These are phyloP conservation scores for Triplophysa yarkandensis DNA, from an alignment of 2,797 vertebrate species.

Conservation along the genomic window DNA sequence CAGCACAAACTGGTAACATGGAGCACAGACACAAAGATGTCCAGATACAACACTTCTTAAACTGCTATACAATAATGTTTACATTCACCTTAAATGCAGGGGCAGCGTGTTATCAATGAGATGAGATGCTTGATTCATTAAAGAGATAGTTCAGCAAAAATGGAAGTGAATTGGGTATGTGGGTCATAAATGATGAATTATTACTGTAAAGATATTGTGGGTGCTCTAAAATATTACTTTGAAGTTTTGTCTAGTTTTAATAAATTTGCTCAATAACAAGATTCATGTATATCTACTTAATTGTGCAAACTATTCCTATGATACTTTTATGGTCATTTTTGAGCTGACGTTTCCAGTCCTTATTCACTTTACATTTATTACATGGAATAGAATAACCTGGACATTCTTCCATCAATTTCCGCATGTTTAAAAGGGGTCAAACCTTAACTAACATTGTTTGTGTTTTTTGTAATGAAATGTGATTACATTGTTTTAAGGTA, in stretches of 20 bases:
- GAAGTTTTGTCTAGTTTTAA: no score
- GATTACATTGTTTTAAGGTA: no score
- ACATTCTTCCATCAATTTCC: background rate
- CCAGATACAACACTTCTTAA: slow-evolving; percentile 22
- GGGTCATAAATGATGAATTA: no score
- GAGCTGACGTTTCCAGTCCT: background rate
- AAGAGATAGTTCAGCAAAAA: slow-evolving; percentile 5
- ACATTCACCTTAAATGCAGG: slow-evolving; percentile 20
- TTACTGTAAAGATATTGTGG: no score
- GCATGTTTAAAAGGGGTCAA: no score
- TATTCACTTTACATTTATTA: background rate
- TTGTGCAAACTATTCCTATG: background rate
- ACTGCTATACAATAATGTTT: slow-evolving; percentile 30
- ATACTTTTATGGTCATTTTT: background rate
- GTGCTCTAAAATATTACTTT: no score
- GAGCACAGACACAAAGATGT: slow-evolving; percentile 9
- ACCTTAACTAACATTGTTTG: no score
- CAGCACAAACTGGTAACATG: slow-evolving; percentile 10
- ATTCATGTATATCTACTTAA: no score
- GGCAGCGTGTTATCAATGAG: slow-evolving; percentile 10
- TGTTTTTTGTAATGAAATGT: no score
- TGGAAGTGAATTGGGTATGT: background rate
- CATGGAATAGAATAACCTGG: background rate
- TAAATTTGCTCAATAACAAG: no score
- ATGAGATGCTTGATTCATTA: slow-evolving; percentile 13